A percentile compares a stretch with the other conserved stretches of the same genome.
Evolutionary conservation across 2,888 invertebrate species (phyloP).

Genomic region (Cephus nigrinus): DNA sequence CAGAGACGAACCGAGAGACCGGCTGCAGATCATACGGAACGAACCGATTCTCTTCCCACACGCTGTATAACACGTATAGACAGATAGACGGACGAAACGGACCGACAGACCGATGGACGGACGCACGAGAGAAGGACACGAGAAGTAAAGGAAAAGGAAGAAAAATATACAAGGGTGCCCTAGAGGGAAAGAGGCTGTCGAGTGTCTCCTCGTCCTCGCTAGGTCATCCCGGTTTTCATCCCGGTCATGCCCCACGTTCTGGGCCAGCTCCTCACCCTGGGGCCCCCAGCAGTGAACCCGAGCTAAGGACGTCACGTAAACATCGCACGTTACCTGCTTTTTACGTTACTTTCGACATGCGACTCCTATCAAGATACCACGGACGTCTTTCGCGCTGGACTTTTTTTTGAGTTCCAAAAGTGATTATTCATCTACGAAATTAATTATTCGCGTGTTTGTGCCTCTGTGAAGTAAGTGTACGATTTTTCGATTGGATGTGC

Average conservation of each 20-base stretch:
- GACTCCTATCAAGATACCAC: not conserved
- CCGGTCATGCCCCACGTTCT: not conserved
- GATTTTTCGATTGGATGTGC: not conserved
- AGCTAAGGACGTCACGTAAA: not conserved
- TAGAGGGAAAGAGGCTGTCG: not conserved
- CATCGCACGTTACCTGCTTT: not conserved
- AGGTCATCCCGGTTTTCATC: not conserved
- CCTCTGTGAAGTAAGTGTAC: not conserved
- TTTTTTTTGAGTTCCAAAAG: not conserved
- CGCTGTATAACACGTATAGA: not conserved
- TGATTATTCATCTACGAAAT: not conserved
- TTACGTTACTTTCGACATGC: not conserved
- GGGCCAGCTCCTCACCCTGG: not conserved
- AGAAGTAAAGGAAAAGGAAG: not conserved
- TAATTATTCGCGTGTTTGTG: not conserved
- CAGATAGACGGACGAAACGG: conserved; percentile 16
- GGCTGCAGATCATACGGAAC: conserved; percentile 37
- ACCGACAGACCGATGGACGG: not conserved
- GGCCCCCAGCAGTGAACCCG: not conserved
- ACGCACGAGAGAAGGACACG: not conserved
- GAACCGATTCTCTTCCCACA: conserved; percentile 20
- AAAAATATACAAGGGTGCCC: not conserved
- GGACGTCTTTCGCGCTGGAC: not conserved
- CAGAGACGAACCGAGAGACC: conserved; percentile 61
- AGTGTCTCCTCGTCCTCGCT: not conserved